A percentile compares a stretch with the other conserved stretches of the same genome.
Evolutionary conservation across 2,113 vertebrate genomes (phyloP).

Genomic region (Seriola aureovittata): DNA sequence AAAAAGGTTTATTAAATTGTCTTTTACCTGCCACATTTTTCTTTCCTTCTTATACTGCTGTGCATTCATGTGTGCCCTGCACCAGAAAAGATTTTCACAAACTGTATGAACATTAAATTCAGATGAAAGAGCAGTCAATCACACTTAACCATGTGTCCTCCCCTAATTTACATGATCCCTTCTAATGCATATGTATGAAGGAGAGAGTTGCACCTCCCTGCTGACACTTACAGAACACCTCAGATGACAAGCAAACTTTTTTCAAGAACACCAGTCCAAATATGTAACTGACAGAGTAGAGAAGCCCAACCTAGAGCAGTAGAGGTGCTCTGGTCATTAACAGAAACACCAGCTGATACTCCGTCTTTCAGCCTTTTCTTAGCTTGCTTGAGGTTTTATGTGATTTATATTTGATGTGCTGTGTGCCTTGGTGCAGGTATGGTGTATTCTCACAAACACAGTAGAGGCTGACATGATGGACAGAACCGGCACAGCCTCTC

Average conservation of each 20-base stretch:
- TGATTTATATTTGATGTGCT: slow-evolving; percentile 12
- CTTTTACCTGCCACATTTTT: not conserved
- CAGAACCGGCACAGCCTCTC: slow-evolving; percentile 68
- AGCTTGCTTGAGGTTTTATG: not conserved
- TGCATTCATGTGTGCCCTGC: too few relatives aligned
- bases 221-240: too few relatives aligned
- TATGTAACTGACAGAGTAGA: too few relatives aligned
- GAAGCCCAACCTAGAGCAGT: too few relatives aligned
- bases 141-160: too few relatives aligned
- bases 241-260: too few relatives aligned
- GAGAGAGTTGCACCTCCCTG: too few relatives aligned
- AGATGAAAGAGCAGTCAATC: not conserved
- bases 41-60: too few relatives aligned
- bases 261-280: too few relatives aligned
- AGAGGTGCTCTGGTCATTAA: too few relatives aligned
- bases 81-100: not conserved
- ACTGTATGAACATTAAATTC: not conserved
- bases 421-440: slow-evolving; percentile 84
- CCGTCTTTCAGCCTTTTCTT: not conserved
- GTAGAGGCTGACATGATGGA: slow-evolving; percentile 84
- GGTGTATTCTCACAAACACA: slow-evolving; percentile 90
- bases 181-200: too few relatives aligned
- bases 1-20: not conserved
- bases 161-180: too few relatives aligned
- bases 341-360: not conserved